Conservation (phyloP, 2,113 vertebrate genomes). For the Hippocampus abdominalis region DNA sequence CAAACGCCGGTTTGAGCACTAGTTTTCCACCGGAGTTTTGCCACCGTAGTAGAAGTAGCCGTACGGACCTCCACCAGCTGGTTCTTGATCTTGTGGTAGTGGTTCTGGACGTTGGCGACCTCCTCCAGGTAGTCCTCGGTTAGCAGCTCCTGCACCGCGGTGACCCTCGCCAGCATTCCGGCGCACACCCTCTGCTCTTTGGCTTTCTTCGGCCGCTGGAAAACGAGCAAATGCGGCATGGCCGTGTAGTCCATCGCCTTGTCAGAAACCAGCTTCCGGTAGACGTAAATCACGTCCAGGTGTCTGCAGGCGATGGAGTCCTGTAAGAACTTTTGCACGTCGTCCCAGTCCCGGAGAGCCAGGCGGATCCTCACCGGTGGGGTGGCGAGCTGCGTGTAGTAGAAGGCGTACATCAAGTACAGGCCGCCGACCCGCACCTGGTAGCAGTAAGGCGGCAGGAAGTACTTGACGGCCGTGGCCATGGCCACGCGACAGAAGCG, state of each 20-base stretch:
- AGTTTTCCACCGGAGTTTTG: too few species aligned
- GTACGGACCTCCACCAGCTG: constrained; percentile 55
- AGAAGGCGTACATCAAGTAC: constrained; percentile 87
- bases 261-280: constrained; percentile 70
- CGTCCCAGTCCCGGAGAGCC: constrained; percentile 81
- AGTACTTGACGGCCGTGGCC: constrained; percentile 77
- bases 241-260: constrained; percentile 84
- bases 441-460: constrained; percentile 86
- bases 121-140: constrained; percentile 72
- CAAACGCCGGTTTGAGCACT: too few species aligned
- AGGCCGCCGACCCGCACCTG: constrained; percentile 90
- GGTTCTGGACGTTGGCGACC: constrained; percentile 80
- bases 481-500: constrained; percentile 76
- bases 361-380: constrained; percentile 84
- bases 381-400: constrained; percentile 76
- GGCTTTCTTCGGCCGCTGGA: constrained; percentile 43
- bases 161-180: constrained; percentile 44
- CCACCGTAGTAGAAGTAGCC: background rate
- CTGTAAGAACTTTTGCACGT: constrained; percentile 75
- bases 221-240: constrained; percentile 78
- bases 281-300: constrained; percentile 82
- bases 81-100: constrained; percentile 85
- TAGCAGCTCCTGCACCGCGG: constrained; percentile 44
- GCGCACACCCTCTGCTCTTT: constrained; percentile 32
- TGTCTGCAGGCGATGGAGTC: constrained; percentile 79